Conservation (phyloP, 2,113 vertebrate species). For the Muntiacus reevesi region DNA sequence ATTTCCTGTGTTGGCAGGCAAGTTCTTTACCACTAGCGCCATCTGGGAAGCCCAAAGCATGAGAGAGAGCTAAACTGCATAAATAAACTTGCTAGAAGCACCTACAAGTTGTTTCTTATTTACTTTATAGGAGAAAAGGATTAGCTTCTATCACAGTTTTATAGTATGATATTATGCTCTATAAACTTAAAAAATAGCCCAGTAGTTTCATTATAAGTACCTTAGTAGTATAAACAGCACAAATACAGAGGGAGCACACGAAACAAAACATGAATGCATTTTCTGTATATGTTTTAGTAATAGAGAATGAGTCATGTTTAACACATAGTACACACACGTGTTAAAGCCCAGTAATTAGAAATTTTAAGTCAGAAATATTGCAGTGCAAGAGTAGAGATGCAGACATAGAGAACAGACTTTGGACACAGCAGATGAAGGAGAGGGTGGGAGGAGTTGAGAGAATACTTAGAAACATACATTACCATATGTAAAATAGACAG, state of each 20-base stretch:
- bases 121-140: not conserved
- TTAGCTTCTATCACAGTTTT: not conserved
- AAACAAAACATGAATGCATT: not conserved
- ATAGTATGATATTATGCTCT: slow-evolving; percentile 4
- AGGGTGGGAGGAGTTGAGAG: not conserved
- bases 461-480: not conserved
- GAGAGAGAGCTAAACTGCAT: not conserved
- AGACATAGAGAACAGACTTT: not conserved
- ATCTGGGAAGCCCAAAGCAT: not conserved
- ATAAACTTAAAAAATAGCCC: not conserved
- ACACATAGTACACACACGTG: not conserved
- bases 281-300: not conserved
- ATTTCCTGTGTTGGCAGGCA: not conserved
- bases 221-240: not conserved
- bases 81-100: not conserved
- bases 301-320: not conserved
- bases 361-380: not conserved
- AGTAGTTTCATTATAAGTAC: not conserved
- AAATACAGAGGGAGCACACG: not conserved
- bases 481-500: not conserved
- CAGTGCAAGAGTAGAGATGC: not conserved
- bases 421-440: not conserved
- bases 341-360: not conserved
- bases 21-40: not conserved
- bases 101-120: not conserved